phyloP scores from a whole-genome alignment of 1,140 invertebrate genomes.

The Adelges cooleyi region DNA sequence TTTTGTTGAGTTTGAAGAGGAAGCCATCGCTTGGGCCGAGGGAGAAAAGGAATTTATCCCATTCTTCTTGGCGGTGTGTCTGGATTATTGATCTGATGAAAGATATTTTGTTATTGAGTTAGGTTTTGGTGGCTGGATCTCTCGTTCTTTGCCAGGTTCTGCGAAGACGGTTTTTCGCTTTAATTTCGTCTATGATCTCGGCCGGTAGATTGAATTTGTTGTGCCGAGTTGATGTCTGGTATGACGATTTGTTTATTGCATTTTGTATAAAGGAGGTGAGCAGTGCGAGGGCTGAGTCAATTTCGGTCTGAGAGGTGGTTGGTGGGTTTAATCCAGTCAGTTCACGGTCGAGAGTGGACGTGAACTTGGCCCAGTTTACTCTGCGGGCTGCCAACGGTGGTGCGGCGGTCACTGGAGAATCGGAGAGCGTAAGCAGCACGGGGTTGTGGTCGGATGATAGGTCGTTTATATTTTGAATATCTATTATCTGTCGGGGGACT shows the following conservation, averaged over 20 bases:
- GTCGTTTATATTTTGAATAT: too few relatives aligned
- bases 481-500: too few relatives aligned
- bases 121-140: neutral
- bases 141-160: neutral
- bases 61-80: neutral
- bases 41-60: neutral
- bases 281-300: neutral
- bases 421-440: neutral
- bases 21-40: neutral
- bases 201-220: neutral
- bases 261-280: neutral
- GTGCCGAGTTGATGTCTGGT: neutral
- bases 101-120: neutral
- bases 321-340: neutral
- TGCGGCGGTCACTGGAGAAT: neutral
- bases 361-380: neutral
- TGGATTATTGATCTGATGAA: neutral
- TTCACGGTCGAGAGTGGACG: neutral
- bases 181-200: neutral
- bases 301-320: neutral
- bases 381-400: neutral
- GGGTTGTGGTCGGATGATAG: neutral
- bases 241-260: neutral
- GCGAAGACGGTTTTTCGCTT: neutral
- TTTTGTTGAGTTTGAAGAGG: neutral